A percentile compares a stretch with the other conserved stretches of the same genome.
These are phyloP conservation scores for Triplophysa tibetana DNA, from an alignment of 2,113 vertebrate species.

Conservation along the genomic window DNA sequence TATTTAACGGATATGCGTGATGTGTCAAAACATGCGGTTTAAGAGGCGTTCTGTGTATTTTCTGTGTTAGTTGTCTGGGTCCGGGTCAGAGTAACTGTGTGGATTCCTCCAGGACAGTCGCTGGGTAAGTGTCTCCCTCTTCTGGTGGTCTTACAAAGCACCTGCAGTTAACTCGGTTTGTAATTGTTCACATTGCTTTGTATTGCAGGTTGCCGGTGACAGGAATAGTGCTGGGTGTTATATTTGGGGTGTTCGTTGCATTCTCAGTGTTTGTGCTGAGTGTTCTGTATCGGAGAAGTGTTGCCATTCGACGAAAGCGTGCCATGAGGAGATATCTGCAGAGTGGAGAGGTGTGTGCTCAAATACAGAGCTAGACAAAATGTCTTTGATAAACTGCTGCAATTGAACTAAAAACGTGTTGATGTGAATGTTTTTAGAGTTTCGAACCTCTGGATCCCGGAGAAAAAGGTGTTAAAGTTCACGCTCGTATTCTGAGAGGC, in stretches of 20 bases:
- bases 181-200: not conserved
- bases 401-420: not conserved
- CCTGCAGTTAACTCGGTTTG: not conserved
- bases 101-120: constrained; percentile 49
- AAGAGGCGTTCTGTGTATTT: not conserved
- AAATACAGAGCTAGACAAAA: constrained; percentile 16
- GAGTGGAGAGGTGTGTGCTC: constrained; percentile 79
- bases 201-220: constrained; percentile 74
- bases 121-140: constrained; percentile 59
- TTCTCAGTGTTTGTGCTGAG: constrained; percentile 75
- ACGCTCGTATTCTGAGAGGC: constrained; percentile 83
- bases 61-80: constrained; percentile 77
- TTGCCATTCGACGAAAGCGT: constrained; percentile 87
- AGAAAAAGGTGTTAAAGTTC: constrained; percentile 85
- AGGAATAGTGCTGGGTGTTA: constrained; percentile 78
- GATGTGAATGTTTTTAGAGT: constrained; percentile 68
- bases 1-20: too few species aligned
- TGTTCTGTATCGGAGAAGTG: constrained; percentile 85
- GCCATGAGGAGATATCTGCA: constrained; percentile 92
- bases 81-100: constrained; percentile 76
- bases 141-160: constrained; percentile 13
- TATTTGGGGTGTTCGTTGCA: constrained; percentile 71
- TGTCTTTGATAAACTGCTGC: not conserved
- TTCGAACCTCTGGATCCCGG: constrained; percentile 86
- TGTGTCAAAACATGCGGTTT: too few species aligned